Conservation (phyloP, 2,797 vertebrate species). For the Heteromormyrus szaboi region DNA sequence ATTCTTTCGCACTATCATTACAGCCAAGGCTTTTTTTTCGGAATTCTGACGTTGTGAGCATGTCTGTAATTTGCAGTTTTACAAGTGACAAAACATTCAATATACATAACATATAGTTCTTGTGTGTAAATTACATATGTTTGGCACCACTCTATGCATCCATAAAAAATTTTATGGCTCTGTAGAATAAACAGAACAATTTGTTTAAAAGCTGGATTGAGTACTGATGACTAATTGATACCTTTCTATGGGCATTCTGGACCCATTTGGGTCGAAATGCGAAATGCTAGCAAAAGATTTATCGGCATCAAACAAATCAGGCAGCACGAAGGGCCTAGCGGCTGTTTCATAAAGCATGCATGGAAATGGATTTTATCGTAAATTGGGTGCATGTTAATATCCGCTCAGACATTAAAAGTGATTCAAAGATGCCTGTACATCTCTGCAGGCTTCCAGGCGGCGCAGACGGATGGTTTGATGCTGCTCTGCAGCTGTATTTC, state of each 20-base stretch:
- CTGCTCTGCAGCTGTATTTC: background rate
- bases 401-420: background rate
- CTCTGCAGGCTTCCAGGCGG: background rate
- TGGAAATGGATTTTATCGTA: background rate
- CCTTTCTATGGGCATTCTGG: background rate
- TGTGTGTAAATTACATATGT: background rate
- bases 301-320: background rate
- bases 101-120: background rate
- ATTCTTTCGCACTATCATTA: background rate
- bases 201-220: background rate
- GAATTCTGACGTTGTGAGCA: background rate
- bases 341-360: background rate
- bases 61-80: background rate
- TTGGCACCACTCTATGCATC: background rate
- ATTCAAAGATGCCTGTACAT: background rate
- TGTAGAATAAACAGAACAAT: background rate
- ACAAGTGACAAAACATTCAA: background rate
- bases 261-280: background rate
- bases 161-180: background rate
- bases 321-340: background rate
- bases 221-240: background rate
- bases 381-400: background rate
- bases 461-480: background rate
- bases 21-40: background rate
- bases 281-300: background rate